Conservation (phyloP, 1,140 invertebrate species). For the Akabosia matsudoensis region DNA sequence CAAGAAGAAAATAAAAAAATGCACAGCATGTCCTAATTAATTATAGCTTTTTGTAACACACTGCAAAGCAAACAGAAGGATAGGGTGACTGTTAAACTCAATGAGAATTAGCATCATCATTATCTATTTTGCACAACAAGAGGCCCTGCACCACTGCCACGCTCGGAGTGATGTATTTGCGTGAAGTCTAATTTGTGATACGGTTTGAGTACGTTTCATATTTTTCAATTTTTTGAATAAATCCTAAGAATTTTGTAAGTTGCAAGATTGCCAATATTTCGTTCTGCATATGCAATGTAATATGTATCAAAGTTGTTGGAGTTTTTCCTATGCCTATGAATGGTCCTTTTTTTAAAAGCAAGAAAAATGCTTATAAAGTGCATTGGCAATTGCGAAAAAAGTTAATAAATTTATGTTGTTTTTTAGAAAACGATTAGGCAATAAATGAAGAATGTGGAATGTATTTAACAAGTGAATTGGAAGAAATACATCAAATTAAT, state of each 20-base stretch:
- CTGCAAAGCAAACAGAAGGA: background rate
- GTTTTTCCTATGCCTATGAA: too few relatives aligned
- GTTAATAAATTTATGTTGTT: too few relatives aligned
- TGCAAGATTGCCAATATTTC: slow-evolving; percentile 7
- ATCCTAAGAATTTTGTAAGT: background rate
- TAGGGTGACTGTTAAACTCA: background rate
- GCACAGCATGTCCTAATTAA: slow-evolving; percentile 12
- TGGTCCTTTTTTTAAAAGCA: background rate
- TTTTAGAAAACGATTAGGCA: slow-evolving; percentile 6
- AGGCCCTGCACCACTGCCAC: background rate
- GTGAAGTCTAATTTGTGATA: background rate
- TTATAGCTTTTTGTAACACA: slow-evolving; percentile 6
- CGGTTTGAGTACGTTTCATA: background rate
- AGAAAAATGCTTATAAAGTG: background rate
- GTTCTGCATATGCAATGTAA: background rate
- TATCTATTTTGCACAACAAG: too few relatives aligned
- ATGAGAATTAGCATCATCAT: background rate
- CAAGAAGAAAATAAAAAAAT: background rate
- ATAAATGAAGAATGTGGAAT: background rate
- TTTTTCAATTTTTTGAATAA: background rate
- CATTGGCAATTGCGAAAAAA: background rate
- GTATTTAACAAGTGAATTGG: background rate
- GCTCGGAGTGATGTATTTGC: background rate
- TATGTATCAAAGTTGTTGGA: too few relatives aligned
- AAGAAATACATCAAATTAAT: background rate